Conservation (phyloP, 2,797 vertebrate species). For the Scolopax bukidnonensis region DNA sequence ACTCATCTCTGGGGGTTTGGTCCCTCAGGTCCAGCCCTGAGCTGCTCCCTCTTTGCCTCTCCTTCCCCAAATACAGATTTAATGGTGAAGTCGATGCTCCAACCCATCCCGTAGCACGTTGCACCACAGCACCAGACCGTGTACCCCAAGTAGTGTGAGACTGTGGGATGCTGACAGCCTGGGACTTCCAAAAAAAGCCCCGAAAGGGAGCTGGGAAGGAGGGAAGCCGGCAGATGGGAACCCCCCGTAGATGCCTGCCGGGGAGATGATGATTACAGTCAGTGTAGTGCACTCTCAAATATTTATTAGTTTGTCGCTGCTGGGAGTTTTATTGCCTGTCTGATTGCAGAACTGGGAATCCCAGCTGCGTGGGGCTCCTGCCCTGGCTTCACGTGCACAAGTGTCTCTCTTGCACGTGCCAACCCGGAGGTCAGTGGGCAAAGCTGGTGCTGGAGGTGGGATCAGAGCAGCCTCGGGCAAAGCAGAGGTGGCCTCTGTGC, state of each 20-base stretch:
- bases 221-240: constrained; percentile 33
- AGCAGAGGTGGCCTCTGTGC: background rate
- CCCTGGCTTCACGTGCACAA: background rate
- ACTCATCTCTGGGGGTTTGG: background rate
- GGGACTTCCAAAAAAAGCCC: background rate
- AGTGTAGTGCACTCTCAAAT: background rate
- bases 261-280: constrained; percentile 14
- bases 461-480: background rate
- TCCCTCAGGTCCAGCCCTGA: fast-evolving
- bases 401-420: background rate
- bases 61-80: background rate
- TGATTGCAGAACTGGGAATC: background rate
- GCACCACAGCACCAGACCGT: fast-evolving
- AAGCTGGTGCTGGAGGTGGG: background rate
- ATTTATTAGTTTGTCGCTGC: constrained; percentile 53
- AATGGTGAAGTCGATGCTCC: background rate
- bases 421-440: background rate
- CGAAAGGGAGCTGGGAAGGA: background rate
- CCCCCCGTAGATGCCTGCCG: constrained; percentile 15
- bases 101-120: fast-evolving
- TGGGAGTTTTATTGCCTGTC: constrained; percentile 28
- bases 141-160: background rate
- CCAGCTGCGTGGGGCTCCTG: background rate
- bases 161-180: background rate
- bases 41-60: background rate